Percentiles rank a stretch among this genome's conserved stretches.
Conservation (phyloP, 2,888 invertebrate genomes). For the Trissolcus japonicus region DNA sequence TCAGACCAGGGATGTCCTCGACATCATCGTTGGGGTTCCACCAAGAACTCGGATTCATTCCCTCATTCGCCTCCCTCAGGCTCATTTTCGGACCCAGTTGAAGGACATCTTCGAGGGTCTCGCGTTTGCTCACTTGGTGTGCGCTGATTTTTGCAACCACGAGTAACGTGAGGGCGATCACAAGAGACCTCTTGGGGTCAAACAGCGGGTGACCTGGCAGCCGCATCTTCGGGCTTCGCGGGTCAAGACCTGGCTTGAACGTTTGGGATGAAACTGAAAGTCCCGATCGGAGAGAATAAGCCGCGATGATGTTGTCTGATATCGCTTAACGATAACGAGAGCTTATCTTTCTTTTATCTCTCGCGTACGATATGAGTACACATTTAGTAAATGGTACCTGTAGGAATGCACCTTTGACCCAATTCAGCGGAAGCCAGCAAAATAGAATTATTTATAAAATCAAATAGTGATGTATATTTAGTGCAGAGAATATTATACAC, state of each 20-base stretch:
- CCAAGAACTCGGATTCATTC: no score
- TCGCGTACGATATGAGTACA: conserved; percentile 34
- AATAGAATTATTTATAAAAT: no score
- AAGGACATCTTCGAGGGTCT: conserved; percentile 21
- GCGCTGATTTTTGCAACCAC: conserved; percentile 7
- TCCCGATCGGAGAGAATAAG: conserved; percentile 24
- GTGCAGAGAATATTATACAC: no score
- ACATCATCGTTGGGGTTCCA: conserved; percentile 18
- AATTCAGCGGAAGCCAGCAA: conserved; percentile 10
- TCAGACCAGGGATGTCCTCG: conserved; percentile 1
- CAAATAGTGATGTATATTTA: no score
- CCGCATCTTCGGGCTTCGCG: background rate
- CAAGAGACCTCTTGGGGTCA: background rate
- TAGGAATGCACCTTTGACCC: conserved; percentile 45
- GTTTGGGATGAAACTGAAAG: conserved; percentile 43
- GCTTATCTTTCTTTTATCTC: conserved; percentile 48
- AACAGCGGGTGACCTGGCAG: conserved; percentile 12
- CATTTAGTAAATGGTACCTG: conserved; percentile 37
- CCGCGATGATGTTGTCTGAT: conserved; percentile 33
- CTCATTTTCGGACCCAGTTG: conserved; percentile 9
- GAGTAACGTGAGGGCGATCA: background rate
- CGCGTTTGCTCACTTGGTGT: conserved; percentile 16
- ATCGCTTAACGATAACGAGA: conserved; percentile 35
- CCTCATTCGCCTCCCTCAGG: background rate
- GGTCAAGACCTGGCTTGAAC: conserved; percentile 7